Conservation (phyloP, 2,113 vertebrate genomes). For the Odontesthes bonariensis region DNA sequence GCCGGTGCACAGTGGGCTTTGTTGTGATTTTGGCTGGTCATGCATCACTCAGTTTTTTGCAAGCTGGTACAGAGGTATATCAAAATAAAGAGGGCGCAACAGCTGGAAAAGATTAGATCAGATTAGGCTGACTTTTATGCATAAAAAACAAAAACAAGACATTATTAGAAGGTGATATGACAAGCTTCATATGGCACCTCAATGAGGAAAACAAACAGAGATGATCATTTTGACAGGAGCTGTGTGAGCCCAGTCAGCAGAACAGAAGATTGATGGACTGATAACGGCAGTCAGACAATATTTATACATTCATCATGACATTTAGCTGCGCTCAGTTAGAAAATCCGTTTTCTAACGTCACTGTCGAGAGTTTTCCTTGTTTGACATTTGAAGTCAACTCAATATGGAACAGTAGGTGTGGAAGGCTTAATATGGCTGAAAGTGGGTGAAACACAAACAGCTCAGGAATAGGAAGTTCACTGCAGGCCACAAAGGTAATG, state of each 20-base stretch:
- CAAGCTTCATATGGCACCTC: slow-evolving; percentile 28
- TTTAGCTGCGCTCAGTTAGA: slow-evolving; percentile 49
- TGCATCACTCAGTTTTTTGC: background rate
- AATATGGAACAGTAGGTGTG: slow-evolving; percentile 48
- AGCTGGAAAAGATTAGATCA: background rate
- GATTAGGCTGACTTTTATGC: background rate
- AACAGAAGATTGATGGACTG: slow-evolving; percentile 44
- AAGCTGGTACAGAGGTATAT: background rate
- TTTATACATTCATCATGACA: slow-evolving; percentile 64
- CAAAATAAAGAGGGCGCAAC: background rate
- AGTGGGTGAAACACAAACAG: slow-evolving; percentile 43
- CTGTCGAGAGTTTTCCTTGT: slow-evolving; percentile 51
- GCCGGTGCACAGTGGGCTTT: background rate
- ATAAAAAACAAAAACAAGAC: slow-evolving; percentile 4
- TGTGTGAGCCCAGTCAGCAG: slow-evolving; percentile 38
- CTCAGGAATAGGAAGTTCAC: slow-evolving; percentile 6
- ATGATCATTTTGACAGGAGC: slow-evolving; percentile 55
- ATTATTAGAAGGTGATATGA: slow-evolving; percentile 23
- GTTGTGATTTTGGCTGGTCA: background rate
- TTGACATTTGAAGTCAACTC: slow-evolving; percentile 67
- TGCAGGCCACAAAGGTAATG: background rate
- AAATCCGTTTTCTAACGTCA: slow-evolving; percentile 42
- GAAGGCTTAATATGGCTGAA: slow-evolving; percentile 41
- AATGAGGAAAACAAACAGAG: slow-evolving; percentile 27
- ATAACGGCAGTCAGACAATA: slow-evolving; percentile 31